Conservation (phyloP, 2,888 invertebrate genomes). For the Acanthopleura granulata region DNA sequence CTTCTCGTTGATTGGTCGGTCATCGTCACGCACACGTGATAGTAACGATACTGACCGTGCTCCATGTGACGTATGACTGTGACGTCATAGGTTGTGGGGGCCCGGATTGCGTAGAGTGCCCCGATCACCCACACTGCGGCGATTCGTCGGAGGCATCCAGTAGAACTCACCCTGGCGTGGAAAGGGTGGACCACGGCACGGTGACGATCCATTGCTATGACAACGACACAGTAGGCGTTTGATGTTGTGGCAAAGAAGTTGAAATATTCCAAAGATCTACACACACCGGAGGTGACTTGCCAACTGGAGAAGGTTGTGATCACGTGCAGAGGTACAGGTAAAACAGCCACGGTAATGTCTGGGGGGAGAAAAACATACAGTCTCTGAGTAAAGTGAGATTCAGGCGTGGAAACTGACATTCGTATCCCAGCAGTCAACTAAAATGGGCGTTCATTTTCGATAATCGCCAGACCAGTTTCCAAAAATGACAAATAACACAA, state of each 20-base stretch:
- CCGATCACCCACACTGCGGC: constrained; percentile 1
- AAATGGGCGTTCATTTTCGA: no score
- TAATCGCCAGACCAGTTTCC: no score
- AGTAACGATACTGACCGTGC: neutral
- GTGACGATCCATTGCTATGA: constrained; percentile 6
- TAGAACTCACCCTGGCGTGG: neutral
- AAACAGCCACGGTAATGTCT: constrained; percentile 9
- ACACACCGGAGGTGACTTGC: neutral
- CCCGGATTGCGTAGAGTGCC: neutral
- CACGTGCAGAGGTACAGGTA: neutral
- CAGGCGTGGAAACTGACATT: no score
- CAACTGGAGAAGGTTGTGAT: neutral
- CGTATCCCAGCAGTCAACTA: no score
- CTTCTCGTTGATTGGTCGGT: neutral
- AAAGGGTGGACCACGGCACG: constrained; percentile 10
- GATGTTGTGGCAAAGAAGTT: constrained; percentile 11
- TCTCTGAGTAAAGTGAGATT: no score
- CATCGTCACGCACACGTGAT: constrained; percentile 3
- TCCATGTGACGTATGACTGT: neutral
- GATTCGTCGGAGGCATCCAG: constrained; percentile 5
- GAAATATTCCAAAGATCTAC: constrained; percentile 13
- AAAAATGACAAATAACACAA: no score
- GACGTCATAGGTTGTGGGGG: constrained; percentile 12
- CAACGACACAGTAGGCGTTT: constrained; percentile 15
- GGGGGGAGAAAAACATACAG: neutral